A percentile compares a stretch with the other conserved stretches of the same genome.
Evolutionary conservation across 2,888 invertebrate species (phyloP).

Genomic region (Cartodere bifasciata): DNA sequence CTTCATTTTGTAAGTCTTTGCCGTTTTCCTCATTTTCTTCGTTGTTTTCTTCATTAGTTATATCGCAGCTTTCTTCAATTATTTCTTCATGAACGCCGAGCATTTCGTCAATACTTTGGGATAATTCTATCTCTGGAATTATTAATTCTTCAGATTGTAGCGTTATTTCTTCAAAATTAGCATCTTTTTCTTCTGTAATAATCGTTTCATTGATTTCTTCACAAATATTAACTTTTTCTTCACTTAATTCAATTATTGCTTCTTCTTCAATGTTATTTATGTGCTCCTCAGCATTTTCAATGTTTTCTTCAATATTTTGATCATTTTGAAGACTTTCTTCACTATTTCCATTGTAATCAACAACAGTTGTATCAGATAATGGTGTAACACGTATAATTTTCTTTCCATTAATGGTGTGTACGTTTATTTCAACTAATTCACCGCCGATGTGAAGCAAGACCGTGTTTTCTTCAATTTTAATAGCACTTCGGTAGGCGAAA

Average conservation of each 20-base stretch:
- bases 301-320: too few species aligned
- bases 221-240: neutral
- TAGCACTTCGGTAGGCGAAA: slow-evolving; percentile 14
- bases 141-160: too few species aligned
- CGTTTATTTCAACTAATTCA: slow-evolving; percentile 24
- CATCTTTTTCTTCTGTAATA: too few species aligned
- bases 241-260: neutral
- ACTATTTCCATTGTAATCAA: slow-evolving; percentile 18
- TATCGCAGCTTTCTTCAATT: too few species aligned
- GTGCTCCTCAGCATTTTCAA: too few species aligned
- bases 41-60: too few species aligned
- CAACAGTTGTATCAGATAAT: slow-evolving; percentile 19
- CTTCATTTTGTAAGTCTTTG: slow-evolving; percentile 13
- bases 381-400: slow-evolving; percentile 25
- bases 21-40: neutral
- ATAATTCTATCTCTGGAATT: too few species aligned
- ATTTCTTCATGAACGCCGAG: slow-evolving; percentile 1
- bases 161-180: too few species aligned
- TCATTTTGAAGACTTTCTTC: neutral
- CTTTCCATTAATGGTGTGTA: slow-evolving; percentile 22
- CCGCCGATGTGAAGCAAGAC: slow-evolving; percentile 24
- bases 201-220: slow-evolving; percentile 2
- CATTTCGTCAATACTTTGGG: too few species aligned
- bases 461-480: slow-evolving; percentile 22
- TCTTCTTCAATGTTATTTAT: too few species aligned